phyloP scores from a whole-genome alignment of 1,140 invertebrate species.

The Thaumetopoea pityocampa region DNA sequence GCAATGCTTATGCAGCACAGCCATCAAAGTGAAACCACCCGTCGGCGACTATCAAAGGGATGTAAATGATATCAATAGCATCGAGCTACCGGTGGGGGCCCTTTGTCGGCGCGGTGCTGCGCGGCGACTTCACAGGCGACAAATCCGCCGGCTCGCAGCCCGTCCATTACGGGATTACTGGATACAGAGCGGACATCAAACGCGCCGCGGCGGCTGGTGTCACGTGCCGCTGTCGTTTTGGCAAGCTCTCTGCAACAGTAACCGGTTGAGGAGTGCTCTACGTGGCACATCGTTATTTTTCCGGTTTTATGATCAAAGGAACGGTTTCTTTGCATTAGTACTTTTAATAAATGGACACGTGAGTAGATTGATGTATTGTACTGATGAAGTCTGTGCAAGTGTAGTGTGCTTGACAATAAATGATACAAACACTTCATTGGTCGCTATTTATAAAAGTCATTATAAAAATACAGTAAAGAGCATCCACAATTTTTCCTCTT shows the following conservation, averaged over 20 bases:
- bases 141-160: conserved; percentile 35
- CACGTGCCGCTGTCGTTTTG: conserved; percentile 36
- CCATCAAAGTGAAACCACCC: conserved; percentile 45
- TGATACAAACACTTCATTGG: too few relatives aligned
- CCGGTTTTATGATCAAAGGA: conserved; percentile 2
- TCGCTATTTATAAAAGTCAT: too few relatives aligned
- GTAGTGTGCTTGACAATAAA: too few relatives aligned
- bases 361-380: too few relatives aligned
- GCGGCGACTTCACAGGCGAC: conserved; percentile 45
- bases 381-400: too few relatives aligned
- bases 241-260: conserved; percentile 17
- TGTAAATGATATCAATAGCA: conserved; percentile 68
- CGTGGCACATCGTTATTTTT: not conserved
- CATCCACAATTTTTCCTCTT: too few relatives aligned
- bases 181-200: conserved; percentile 52
- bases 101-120: conserved; percentile 50
- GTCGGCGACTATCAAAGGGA: conserved; percentile 57
- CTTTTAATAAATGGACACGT: too few relatives aligned
- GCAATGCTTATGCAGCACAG: conserved; percentile 8
- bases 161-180: conserved; percentile 41
- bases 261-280: conserved; percentile 4
- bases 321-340: too few relatives aligned
- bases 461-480: too few relatives aligned
- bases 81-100: conserved; percentile 55
- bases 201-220: conserved; percentile 33